Evolutionary conservation across 1,140 invertebrate species (phyloP).

Genomic region (Phymorhynchus buccinoides): DNA sequence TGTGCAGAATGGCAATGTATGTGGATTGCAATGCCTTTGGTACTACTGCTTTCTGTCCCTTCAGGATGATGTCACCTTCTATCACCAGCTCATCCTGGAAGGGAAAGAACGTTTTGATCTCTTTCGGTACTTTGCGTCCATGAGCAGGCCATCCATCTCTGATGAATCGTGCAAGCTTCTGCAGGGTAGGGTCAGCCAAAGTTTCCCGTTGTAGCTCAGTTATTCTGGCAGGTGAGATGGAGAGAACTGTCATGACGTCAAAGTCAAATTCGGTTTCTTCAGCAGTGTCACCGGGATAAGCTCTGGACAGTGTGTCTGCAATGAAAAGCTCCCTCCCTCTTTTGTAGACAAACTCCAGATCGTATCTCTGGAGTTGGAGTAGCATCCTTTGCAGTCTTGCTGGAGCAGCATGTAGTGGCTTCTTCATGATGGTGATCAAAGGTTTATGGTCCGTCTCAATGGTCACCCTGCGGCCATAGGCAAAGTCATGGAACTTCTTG

Average conservation of each 20-base stretch:
- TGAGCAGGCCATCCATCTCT: background rate
- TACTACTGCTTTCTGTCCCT: background rate
- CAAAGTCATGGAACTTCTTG: conserved; percentile 75
- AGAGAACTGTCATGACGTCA: too few relatives aligned
- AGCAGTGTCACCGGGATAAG: background rate
- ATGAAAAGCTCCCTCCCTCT: conserved; percentile 36
- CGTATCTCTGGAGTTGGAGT: conserved; percentile 50
- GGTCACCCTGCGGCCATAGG: conserved; percentile 58
- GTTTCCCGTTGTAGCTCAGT: background rate
- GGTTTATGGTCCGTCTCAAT: conserved; percentile 53
- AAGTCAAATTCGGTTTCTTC: too few relatives aligned
- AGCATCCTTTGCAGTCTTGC: conserved; percentile 56
- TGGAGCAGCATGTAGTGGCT: conserved; percentile 50
- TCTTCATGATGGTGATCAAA: conserved; percentile 50
- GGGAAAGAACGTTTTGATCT: background rate
- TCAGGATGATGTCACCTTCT: background rate
- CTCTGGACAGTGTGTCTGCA: conserved; percentile 32
- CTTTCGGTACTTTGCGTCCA: background rate
- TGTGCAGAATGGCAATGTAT: background rate
- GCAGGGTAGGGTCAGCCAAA: background rate
- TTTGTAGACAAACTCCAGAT: conserved; percentile 40
- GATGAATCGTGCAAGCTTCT: background rate
- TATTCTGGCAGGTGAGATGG: too few relatives aligned
- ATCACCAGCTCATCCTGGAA: conserved; percentile 2
- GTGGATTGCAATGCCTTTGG: background rate